Evolutionary conservation across 2,113 vertebrate species (phyloP), one percentile per base, ranked within the genome.

Genomic region (Meles meles): DNA sequence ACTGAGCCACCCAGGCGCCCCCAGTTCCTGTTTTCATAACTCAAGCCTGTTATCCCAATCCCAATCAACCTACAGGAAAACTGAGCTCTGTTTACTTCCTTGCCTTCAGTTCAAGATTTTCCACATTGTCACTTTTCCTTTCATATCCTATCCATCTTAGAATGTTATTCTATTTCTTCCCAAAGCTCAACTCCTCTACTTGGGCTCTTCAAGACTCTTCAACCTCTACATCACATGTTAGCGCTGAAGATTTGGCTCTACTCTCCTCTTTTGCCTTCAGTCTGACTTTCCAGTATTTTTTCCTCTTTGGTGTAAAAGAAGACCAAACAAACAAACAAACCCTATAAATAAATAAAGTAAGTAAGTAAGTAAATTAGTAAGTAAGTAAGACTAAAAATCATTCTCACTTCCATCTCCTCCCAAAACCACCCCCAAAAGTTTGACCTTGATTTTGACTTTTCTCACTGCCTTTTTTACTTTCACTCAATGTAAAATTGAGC

Each of bases 401-500:
- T 80, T 42, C 61, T 80, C 18, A 65, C 20, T 27, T 31, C 71
- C 14, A 44, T 37, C 31, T 76, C 49, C 57, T 87, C 29, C 13
- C n/a, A 63, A 42, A 44, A 14, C 17, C 61, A 1, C 25, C 11
- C 14, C 57, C 39, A n/a, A n/a, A 63, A 13, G 34, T 92, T 67
- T 76, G 39, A 88, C 34, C 77, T 90, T 91, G 12, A 49, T 69
- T 89, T 92, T 95, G 29, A 61, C 74, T 81, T 93, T 90, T 88
- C 55, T 44, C 47, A 80, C 7, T 29, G 17, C 13, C 25, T 76
- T 82, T 21, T 86, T 63, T 15, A 37, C 10, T 79, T 87, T 90
- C 18, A 65, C 76, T 92, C 63, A 87, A 52, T 90, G 67, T 79
- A 88, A 93, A 83, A 34, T 17, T 10, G 49, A 92, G 76, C 27